Conservation (phyloP, 2,113 vertebrate genomes). For the Protomyctophum bolini region DNA sequence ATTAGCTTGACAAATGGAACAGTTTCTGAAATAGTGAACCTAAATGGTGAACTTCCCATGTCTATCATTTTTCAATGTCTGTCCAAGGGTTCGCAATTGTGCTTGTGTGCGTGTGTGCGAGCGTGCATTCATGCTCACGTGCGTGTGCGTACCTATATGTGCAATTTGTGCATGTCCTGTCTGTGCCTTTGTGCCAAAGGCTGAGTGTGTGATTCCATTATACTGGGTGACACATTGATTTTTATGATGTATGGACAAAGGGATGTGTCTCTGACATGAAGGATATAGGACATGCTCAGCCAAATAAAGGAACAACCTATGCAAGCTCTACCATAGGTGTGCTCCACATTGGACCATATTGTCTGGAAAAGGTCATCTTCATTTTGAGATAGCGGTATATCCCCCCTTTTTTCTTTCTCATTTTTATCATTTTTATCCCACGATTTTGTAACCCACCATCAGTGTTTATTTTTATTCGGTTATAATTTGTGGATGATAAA, state of each 20-base stretch:
- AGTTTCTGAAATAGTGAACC: constrained; percentile 1
- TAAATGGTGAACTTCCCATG: constrained; percentile 13
- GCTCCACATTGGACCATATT: background rate
- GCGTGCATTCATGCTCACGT: too few species aligned
- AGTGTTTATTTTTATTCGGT: too few species aligned
- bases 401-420: too few species aligned
- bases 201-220: background rate
- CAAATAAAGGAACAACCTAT: constrained; percentile 7
- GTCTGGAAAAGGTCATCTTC: background rate
- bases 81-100: background rate
- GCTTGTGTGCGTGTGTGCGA: background rate
- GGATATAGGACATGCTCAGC: constrained; percentile 37
- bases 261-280: constrained; percentile 24
- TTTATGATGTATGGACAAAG: constrained; percentile 31
- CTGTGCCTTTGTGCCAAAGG: background rate
- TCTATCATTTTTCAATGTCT: constrained; percentile 2
- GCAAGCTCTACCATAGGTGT: background rate
- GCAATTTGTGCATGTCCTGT: background rate
- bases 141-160: background rate
- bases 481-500: too few species aligned
- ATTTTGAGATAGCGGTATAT: background rate
- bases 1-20: constrained; percentile 17
- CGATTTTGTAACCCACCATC: too few species aligned
- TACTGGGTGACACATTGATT: constrained; percentile 32
- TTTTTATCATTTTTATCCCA: too few species aligned